Evolutionary conservation across 1,140 invertebrate genomes (phyloP), one percentile per base, ranked within the genome.

Genomic region (Heliconius hermathena): DNA sequence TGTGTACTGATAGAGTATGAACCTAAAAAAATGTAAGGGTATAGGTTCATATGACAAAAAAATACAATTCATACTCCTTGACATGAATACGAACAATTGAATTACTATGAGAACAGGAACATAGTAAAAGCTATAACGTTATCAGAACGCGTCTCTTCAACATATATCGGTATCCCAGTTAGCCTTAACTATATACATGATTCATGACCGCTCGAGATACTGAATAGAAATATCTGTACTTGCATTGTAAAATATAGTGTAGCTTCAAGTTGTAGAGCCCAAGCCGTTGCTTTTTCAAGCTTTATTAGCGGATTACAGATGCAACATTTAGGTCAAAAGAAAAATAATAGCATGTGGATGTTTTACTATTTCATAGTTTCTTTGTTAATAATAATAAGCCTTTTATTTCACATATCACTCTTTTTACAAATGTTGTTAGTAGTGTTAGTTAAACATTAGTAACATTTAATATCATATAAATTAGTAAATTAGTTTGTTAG

Each of bases 161-260:
- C 33, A 71, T 71, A 38, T 71, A 71, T 38, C 71, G 29, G 33
- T 71, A 71, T 71, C 33, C 71, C 33, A 71, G 71, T 71, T 71
- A 71, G 71, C 71, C 71, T 71, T 71, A 71, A 71, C 71, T 71
- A 38, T 71, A 71, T 71, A 71, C 38, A 71, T 71, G 71, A 71
- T 71, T 71, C 70, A 71, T 71, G 70, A 71, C 70, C 70, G 26
- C 70, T 71, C 70, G 26, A 36, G 66, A 71, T 38, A 38, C 33
- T 71, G 71, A 33, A 71, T 71, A 18, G 36, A 71, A 38, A 71
- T 71, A 38, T 38, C 6, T 71, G 20, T 71, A 71, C 16, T 71
- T 71, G 71, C 36, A 11, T 71, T 38, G 22, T 11, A 66, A 66
- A 66, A 66, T 29, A 29, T 66, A 66, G 11, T 66, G 22, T 66